phyloP scores from a whole-genome alignment of 2,888 invertebrate species.

The Mythimna pallens region DNA sequence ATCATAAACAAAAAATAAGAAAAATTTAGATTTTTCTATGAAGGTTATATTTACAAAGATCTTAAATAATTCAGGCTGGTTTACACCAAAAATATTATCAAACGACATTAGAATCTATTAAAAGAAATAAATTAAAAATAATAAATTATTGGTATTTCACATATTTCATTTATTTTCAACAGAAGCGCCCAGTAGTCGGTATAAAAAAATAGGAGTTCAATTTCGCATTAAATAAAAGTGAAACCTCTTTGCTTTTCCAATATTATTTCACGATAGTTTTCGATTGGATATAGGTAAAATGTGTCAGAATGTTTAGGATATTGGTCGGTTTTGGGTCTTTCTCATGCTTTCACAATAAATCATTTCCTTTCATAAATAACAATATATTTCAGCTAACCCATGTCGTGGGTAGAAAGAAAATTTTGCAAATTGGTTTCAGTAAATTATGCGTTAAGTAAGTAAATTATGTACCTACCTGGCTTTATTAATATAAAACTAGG shows the following conservation, averaged over 20 bases:
- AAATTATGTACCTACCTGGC: no score
- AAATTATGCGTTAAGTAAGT: neutral
- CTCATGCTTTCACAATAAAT: neutral
- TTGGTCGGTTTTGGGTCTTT: neutral
- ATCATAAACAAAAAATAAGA: no score
- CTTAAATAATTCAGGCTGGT: neutral
- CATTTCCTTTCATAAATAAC: neutral
- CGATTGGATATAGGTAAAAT: neutral
- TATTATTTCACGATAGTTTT: neutral
- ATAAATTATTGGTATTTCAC: neutral
- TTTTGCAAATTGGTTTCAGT: neutral
- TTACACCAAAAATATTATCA: neutral
- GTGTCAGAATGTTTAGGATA: neutral
- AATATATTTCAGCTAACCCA: neutral
- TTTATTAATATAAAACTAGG: neutral
- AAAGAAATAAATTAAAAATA: conserved; percentile 20
- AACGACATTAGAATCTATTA: neutral
- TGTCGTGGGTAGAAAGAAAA: neutral
- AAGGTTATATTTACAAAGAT: neutral
- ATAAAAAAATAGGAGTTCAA: conserved; percentile 2
- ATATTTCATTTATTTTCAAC: neutral
- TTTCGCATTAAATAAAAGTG: neutral
- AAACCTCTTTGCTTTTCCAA: neutral
- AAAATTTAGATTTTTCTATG: neutral
- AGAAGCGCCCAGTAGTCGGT: neutral